Base-by-base conservation (phyloP, 2,888 invertebrate genomes). In the Boloria euphrosyne region DNA sequence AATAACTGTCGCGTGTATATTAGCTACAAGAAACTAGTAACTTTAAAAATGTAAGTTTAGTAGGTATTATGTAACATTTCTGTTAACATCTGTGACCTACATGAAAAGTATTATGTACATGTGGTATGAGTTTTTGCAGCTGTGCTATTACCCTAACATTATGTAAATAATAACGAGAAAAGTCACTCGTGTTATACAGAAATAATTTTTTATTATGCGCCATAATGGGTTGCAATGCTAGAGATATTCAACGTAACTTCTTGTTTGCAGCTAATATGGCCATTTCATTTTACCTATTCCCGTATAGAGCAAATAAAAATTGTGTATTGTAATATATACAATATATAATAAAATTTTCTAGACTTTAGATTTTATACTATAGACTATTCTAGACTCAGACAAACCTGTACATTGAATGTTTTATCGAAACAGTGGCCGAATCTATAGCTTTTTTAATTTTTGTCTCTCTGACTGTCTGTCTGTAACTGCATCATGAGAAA, bases 121-220 rank as follows among this genome's bases (percentile, higher is more conserved):
- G 13, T 65, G n/a, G 50, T 51, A 51, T 46, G 55, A 60, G 55
- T 62, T 66, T 62, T 64, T 64, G 47, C 47, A 67, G 46, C n/a
- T 55, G n/a, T 59, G 60, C 51, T 50, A 60, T 67, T 59, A 60
- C 60, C 55, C 27, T 50, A 50, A 55, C n/a, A 50, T 27, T 60
- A 64, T 60, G 54, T 27, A 38, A 65, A 67, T 61, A 47, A 55
- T 47, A 65, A 60, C 59, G 38, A 55, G 51, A 51, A 51, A 54
- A 60, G 51, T 67, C 55, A 59, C 51, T 46, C 14, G 51, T 38
- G 27, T 50, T 31, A 55, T 46, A 38, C 4, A 38, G 54, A 44
- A 17, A 47, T 65, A 60, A 49, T 64, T 64, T 67, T 67, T 67
- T 67, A 64, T 49, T 54, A 64, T 50, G 51, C 50, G 31, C n/a